Evolutionary conservation across 2,797 vertebrate species (phyloP).

Genomic region (Gymnothorax reevesii): DNA sequence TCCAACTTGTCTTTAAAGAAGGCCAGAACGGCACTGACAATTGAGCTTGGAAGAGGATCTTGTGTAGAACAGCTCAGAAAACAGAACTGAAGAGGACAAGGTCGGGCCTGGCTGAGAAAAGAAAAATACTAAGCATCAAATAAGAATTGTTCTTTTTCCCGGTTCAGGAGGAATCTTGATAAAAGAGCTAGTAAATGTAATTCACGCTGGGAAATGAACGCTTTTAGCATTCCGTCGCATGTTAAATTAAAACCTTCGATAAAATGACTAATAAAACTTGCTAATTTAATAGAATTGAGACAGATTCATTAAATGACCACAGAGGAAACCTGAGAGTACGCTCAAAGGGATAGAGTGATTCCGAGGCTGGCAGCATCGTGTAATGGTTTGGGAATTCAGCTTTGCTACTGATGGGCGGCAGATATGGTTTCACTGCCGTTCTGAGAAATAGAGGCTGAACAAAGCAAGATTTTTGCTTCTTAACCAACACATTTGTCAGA

Average conservation of each 20-base stretch:
- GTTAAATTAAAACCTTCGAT: background rate
- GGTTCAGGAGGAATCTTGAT: background rate
- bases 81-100: background rate
- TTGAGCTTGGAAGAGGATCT: background rate
- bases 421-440: no score
- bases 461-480: no score
- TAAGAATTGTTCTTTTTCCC: background rate
- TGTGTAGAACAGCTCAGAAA: background rate
- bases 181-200: background rate
- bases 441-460: no score
- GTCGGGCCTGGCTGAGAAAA: background rate
- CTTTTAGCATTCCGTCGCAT: background rate
- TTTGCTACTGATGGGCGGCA: no score
- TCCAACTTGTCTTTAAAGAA: background rate
- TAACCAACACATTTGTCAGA: no score
- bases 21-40: background rate
- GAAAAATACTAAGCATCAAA: background rate
- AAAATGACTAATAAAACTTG: background rate
- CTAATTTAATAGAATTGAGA: no score
- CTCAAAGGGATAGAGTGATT: background rate
- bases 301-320: background rate
- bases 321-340: background rate
- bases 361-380: background rate
- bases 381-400: no score
- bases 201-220: background rate